Conservation (phyloP, 1,140 invertebrate genomes). For the Ostrea denselamellosa region DNA sequence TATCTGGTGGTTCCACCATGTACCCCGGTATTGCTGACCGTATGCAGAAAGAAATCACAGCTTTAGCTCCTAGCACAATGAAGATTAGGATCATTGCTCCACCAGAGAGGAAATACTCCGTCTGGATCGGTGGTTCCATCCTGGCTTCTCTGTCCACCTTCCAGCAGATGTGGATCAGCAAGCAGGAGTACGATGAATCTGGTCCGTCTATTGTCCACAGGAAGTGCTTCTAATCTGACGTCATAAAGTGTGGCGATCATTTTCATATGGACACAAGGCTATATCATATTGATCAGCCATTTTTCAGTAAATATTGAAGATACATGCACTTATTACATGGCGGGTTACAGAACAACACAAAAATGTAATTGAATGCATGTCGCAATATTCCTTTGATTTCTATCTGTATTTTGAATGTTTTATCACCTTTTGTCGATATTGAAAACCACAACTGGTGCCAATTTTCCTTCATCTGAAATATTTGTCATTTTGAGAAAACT, state of each 20-base stretch:
- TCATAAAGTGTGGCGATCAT: neutral
- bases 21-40: too few species aligned
- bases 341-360: too few species aligned
- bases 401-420: too few species aligned
- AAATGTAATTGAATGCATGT: too few species aligned
- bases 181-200: conserved; percentile 96
- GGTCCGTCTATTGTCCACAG: conserved; percentile 89
- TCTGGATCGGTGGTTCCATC: conserved; percentile 80
- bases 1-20: too few species aligned
- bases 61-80: conserved; percentile 83
- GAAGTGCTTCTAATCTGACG: conserved; percentile 71
- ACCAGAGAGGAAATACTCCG: conserved; percentile 90
- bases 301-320: neutral
- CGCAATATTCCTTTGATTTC: too few species aligned
- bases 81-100: conserved; percentile 92
- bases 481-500: too few species aligned
- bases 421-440: too few species aligned
- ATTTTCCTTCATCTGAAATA: too few species aligned
- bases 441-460: too few species aligned
- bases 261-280: neutral
- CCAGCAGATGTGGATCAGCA: conserved; percentile 90
- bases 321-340: too few species aligned
- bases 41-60: too few species aligned
- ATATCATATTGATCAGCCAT: neutral
- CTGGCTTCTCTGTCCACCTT: conserved; percentile 82